A percentile compares a stretch with the other conserved stretches of the same genome.
phyloP scores from a whole-genome alignment of 2,797 vertebrate genomes.

The Cyprinodon diabolis region DNA sequence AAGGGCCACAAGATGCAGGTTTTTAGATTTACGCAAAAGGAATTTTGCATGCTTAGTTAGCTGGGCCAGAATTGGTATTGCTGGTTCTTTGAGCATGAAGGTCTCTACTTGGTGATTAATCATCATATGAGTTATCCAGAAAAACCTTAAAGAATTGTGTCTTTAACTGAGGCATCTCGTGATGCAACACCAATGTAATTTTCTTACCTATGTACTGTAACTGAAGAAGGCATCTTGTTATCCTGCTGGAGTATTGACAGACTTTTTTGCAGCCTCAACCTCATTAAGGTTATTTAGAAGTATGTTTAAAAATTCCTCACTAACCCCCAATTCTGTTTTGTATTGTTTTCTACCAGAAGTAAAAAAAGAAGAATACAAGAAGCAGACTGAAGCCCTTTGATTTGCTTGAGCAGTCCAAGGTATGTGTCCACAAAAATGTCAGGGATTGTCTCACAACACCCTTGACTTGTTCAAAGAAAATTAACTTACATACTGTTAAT shows the following conservation, averaged over 20 bases:
- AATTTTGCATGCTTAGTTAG: constrained; percentile 34
- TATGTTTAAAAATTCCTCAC: not conserved
- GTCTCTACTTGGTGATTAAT: constrained; percentile 14
- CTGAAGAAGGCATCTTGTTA: not conserved
- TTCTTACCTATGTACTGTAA: constrained; percentile 15
- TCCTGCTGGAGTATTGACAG: not conserved
- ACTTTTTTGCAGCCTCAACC: not conserved
- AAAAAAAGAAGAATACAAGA: constrained; percentile 57
- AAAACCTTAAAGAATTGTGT: not conserved
- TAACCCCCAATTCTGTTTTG: constrained; percentile 12
- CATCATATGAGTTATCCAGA: constrained; percentile 2
- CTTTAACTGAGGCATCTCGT: constrained; percentile 10
- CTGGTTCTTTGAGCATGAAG: constrained; percentile 42
- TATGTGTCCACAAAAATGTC: constrained; percentile 50
- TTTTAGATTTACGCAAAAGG: constrained; percentile 43
- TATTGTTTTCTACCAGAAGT: constrained; percentile 66
- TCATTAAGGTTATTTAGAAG: not conserved
- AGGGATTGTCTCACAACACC: constrained; percentile 14
- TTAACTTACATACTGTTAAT: constrained; percentile 3
- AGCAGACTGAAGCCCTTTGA: constrained; percentile 60
- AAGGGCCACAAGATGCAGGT: constrained; percentile 17
- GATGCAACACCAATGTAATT: constrained; percentile 5
- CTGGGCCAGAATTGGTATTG: constrained; percentile 32
- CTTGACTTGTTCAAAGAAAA: constrained; percentile 10
- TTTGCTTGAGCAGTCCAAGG: constrained; percentile 77